Base-by-base conservation (phyloP, 2,113 vertebrate genomes). In the Orthochromis malagaraziensis region DNA sequence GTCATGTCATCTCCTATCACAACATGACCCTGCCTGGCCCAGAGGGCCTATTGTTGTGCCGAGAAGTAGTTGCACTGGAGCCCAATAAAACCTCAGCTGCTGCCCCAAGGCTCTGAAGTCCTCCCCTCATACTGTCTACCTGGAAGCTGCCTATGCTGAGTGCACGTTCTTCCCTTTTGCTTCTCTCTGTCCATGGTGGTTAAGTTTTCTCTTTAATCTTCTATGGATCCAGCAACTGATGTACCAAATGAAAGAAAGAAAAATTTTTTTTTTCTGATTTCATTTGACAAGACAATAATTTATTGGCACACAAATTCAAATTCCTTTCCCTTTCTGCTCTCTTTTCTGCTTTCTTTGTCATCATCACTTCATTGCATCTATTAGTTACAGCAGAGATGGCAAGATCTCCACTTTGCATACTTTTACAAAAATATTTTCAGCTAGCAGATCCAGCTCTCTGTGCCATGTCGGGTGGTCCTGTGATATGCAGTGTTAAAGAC, bases 1-100 rank as follows among this genome's bases (percentile, higher is more conserved):
- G 81, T 81, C 88, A 57, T 94, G 91, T 93, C 92, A 68, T 65
- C 85, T 93, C 82, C 87, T 89, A 90, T 93, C 91, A 92, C 90
- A 94, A 93, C 90, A 93, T 55, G 81, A 88, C 86, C 84, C 92
- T 24, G 90, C 86, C 63, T 26, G 80, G 87, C 84, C 90, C 85
- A 29, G 24, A 42, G 77, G 54, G 70, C 29, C 73, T 88, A 83
- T 94, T 92, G 91, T 88, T 92, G 91, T 38, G 79, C 91, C 65
- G 40, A 85, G 89, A 88, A 91, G 87, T 75, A 75, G 68, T 29
- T 45, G 75, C 47, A 73, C 79, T 81, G 9, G 70, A 75, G 63
- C 6, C 51, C 53, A 55, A 73, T 79, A 88, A 90, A 84, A 73
- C 49, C 81, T 79, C 26, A 10, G 81, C 80, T 81, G 77, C 51